These are phyloP conservation scores for Galeopterus variegatus DNA, from an alignment of 2,113 vertebrate genomes.

Conservation along the genomic window DNA sequence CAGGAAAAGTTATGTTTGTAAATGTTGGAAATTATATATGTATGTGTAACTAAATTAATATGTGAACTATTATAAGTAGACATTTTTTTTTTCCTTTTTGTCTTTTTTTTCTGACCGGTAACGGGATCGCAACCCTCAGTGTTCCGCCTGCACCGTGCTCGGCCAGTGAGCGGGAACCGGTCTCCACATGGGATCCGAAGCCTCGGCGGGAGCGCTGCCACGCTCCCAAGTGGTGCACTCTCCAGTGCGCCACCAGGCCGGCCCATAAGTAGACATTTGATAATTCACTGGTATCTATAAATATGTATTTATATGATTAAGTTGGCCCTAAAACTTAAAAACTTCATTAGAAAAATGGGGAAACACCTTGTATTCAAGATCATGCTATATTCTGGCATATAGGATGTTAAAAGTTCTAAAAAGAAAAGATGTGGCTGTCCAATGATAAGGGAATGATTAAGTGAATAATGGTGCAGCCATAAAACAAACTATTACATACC, in stretches of 20 bases:
- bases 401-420: neutral
- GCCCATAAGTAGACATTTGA: neutral
- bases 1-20: neutral
- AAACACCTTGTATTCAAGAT: neutral
- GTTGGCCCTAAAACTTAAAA: neutral
- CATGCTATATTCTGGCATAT: neutral
- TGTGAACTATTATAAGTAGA: neutral
- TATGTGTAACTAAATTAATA: neutral
- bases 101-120: no score
- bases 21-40: neutral
- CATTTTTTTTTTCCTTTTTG: no score
- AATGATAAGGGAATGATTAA: neutral
- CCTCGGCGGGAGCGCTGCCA: no score
- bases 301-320: neutral
- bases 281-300: conserved; percentile 10
- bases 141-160: no score
- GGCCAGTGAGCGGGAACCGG: no score
- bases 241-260: no score
- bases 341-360: neutral
- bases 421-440: neutral
- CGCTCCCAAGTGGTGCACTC: no score
- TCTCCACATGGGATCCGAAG: no score
- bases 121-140: no score
- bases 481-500: neutral
- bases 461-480: neutral